Conservation (phyloP, 53 echinoderm and acorn worm genomes). For the Holothuria leucospilota region DNA sequence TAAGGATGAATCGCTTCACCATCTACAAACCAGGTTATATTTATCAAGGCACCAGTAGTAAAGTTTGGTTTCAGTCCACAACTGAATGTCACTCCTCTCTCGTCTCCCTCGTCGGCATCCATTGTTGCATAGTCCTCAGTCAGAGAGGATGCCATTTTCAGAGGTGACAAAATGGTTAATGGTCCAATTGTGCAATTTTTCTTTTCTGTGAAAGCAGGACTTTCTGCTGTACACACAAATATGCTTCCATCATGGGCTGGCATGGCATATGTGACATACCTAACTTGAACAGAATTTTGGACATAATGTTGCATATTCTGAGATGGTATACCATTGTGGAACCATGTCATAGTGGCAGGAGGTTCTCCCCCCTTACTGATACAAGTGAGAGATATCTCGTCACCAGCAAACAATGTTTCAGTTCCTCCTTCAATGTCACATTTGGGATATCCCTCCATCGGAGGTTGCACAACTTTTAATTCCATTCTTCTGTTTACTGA, state of each 20-base stretch:
- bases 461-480: slow-evolving; percentile 61
- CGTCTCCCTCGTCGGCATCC: slow-evolving; percentile 19
- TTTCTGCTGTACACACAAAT: slow-evolving; percentile 67
- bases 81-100: slow-evolving; percentile 64
- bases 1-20: slow-evolving; percentile 43
- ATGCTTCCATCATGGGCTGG: slow-evolving; percentile 53
- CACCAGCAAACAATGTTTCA: slow-evolving; percentile 62
- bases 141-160: slow-evolving; percentile 28
- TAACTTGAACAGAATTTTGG: slow-evolving; percentile 22
- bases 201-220: slow-evolving; percentile 57
- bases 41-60: slow-evolving; percentile 48
- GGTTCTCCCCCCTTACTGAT: slow-evolving; percentile 72
- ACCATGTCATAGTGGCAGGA: slow-evolving; percentile 47
- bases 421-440: slow-evolving; percentile 62
- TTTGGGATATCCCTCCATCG: slow-evolving; percentile 67
- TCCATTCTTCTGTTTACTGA: slow-evolving; percentile 15
- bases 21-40: slow-evolving; percentile 88
- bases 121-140: slow-evolving; percentile 20
- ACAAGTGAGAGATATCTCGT: slow-evolving; percentile 72
- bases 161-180: slow-evolving; percentile 63
- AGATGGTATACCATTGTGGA: slow-evolving; percentile 14
- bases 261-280: slow-evolving; percentile 52
- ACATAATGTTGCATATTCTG: slow-evolving; percentile 24
- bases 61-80: slow-evolving; percentile 74
- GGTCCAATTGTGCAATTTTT: slow-evolving; percentile 81